Evolutionary conservation across 2,797 vertebrate genomes (phyloP).

Genomic region (Podargus strigoides): DNA sequence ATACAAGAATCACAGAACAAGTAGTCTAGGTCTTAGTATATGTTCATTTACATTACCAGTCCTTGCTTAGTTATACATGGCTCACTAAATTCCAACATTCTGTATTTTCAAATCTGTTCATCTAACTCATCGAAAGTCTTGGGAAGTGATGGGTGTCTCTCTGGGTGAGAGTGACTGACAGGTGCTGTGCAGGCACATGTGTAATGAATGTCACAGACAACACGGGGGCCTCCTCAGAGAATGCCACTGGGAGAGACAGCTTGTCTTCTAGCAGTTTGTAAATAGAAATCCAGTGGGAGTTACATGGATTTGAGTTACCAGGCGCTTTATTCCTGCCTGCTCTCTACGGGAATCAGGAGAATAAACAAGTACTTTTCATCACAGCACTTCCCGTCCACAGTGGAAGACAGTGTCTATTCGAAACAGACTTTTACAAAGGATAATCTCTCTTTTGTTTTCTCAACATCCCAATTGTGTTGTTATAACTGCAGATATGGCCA

Average conservation of each 20-base stretch:
- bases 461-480: not conserved
- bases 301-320: not conserved
- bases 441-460: not conserved
- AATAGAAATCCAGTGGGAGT: conserved; percentile 31
- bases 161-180: conserved; percentile 18
- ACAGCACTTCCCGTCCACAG: not conserved
- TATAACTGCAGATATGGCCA: not conserved
- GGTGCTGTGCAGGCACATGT: not conserved
- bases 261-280: conserved; percentile 38
- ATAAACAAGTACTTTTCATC: conserved; percentile 17
- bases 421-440: not conserved
- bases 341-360: not conserved
- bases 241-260: not conserved
- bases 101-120: not conserved
- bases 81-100: not conserved
- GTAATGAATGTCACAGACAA: conserved; percentile 16
- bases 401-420: not conserved
- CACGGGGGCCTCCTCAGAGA: not conserved
- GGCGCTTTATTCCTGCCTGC: conserved; percentile 2
- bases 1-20: not conserved
- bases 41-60: rapidly evolving
- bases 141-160: not conserved
- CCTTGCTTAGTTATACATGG: not conserved
- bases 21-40: not conserved
- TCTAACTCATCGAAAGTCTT: not conserved